Conservation (phyloP, 2,113 vertebrate genomes). For the Epinephelus cyanopodus region DNA sequence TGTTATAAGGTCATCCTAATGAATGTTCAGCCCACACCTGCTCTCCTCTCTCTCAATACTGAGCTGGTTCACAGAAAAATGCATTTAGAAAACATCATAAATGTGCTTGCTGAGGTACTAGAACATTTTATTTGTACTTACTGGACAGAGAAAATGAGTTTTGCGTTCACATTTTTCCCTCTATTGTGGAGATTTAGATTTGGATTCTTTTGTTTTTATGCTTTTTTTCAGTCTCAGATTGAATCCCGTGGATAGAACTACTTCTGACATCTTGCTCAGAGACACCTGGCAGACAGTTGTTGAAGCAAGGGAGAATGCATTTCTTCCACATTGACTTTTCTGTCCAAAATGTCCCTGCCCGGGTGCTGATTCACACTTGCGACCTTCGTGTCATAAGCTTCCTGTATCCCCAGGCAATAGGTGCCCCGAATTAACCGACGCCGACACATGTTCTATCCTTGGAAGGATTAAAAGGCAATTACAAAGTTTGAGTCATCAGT, state of each 20-base stretch:
- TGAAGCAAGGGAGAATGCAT: background rate
- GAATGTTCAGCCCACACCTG: constrained; percentile 30
- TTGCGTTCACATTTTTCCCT: background rate
- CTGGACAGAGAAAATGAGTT: background rate
- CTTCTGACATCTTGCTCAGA: background rate
- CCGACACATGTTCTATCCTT: constrained; percentile 54
- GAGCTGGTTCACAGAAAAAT: background rate
- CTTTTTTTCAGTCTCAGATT: background rate
- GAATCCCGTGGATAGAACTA: background rate
- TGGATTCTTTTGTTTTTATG: background rate
- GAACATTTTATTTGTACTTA: background rate
- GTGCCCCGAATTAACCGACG: constrained; percentile 39
- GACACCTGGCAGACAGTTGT: background rate
- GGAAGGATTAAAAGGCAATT: constrained; percentile 67
- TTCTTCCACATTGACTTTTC: constrained; percentile 6
- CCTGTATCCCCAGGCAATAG: constrained; percentile 26
- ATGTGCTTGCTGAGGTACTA: background rate
- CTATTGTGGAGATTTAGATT: background rate
- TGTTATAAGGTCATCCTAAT: constrained; percentile 46
- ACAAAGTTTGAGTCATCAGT: constrained; percentile 63
- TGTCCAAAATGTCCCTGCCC: constrained; percentile 3
- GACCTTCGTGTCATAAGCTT: constrained; percentile 44
- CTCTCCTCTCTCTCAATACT: constrained; percentile 11
- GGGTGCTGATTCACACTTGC: constrained; percentile 36
- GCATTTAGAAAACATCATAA: constrained; percentile 1